Evolutionary conservation across 2,113 vertebrate species (phyloP), one percentile per base, ranked within the genome.

Genomic region (Probosciger aterrimus): DNA sequence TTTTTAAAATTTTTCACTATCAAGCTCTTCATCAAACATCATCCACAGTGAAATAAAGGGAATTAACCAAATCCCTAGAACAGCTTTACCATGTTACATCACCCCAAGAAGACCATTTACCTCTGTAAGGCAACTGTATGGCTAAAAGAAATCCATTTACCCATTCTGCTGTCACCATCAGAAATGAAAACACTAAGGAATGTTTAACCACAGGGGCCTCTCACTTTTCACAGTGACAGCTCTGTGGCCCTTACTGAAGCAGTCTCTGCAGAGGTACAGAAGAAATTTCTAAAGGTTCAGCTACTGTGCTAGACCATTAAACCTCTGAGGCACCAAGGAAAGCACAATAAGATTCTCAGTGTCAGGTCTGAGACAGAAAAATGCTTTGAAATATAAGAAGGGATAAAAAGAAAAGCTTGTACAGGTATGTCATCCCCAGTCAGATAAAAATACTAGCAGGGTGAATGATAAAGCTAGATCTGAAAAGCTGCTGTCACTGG

Each of bases 291-390:
- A 78, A 94, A 94, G 69, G 55, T 95, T 95, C 14, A 11, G 90
- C 43, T 90, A 88, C 87, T 90, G 60, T 43, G 18, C 20, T 75
- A 31, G 44, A 86, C 94, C 92, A 84, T 96, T 97, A 97, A 97
- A 78, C 71, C 90, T 96, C 95, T 89, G 85, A 96, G 67, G 87
- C 53, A 91, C 55, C 74, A 78, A 95, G 73, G 49, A 95, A 95
- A 97, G 75, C 50, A 97, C 76, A 93, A 97, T 97, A 94, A 79
- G 74, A 97, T 95, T 95, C 84, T 64, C 87, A 82, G 64, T 91
- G 95, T 93, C 92, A 88, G 59, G 73, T 90, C 52, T 90, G 83
- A 97, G 76, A 85, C 49, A 95, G 89, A 96, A 97, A 96, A 93
- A 67, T 60, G 30, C 83, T 95, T 93, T 97, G 92, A 98, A 96